Evolutionary conservation across 2,797 vertebrate species (phyloP), one percentile per base, ranked within the genome.

Genomic region (Eulemur mongoz): DNA sequence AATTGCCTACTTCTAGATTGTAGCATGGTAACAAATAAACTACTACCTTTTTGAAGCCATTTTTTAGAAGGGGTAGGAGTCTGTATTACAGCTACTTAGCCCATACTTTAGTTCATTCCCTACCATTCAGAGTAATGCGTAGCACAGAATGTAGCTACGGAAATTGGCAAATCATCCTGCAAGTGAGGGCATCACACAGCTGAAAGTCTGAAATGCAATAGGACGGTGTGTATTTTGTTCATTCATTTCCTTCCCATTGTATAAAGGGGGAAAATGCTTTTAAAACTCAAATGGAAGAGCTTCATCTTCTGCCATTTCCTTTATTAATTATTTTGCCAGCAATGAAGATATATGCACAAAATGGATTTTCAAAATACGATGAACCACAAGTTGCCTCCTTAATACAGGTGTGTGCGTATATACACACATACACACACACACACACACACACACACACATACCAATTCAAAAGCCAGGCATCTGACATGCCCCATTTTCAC

Each of bases 321-420:
- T 97, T 52, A 52, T 87, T 86, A 5, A 7, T 57, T 89, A 72
- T 78, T 80, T 82, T 84, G 25, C 86, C 50, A 89, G 76, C 70
- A 69, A 7, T 38, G 35, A 79, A 65, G 59, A 76, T 22, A 14
- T 57, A 5, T 72, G 8, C 48, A 75, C 90, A 96, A 83, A 52
- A 72, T 65, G 70, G 54, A 32, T 73, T 69, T 88, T 95, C 45
- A 59, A 82, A 59, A 63, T 80, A 89, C 48, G 75, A 18, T 85
- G 52, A 23, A 40, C 72, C 32, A 52, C n/a, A 43, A 43, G 63
- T 73, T 32, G 13, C 70, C 61, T 72, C 73, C 30, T 67, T 82
- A 9, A 32, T 32, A 65, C 65, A 67, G 43, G 54, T 57, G 22
- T 57, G 8, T 52, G 17, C 18, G 6, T 52, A 3, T 54, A 20